A percentile compares a stretch with the other conserved stretches of the same genome.
Evolutionary conservation across 2,888 invertebrate genomes (phyloP).

Genomic region (Campoplex capitator): DNA sequence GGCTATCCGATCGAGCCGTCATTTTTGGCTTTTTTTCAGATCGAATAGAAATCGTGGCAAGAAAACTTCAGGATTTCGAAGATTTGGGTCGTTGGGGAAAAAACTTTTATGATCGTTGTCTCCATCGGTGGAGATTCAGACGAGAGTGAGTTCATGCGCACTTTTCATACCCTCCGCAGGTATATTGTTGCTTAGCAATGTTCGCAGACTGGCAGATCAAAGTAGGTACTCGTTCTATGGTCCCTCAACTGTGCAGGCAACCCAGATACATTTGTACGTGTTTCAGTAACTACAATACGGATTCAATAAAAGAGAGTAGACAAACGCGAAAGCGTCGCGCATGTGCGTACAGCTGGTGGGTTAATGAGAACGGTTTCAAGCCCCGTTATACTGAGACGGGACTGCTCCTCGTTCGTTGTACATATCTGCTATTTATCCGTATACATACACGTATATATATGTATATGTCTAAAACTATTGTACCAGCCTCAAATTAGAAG

Average conservation of each 20-base stretch:
- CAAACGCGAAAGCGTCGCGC: slow-evolving; percentile 39
- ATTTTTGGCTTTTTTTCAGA: not conserved
- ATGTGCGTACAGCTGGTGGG: slow-evolving; percentile 74
- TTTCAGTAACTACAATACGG: slow-evolving; percentile 3
- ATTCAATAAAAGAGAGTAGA: slow-evolving; percentile 78
- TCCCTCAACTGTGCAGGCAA: slow-evolving; percentile 76
- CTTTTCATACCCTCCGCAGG: not conserved
- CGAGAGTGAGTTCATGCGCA: not conserved
- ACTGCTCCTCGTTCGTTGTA: slow-evolving; percentile 57
- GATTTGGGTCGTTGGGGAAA: not conserved
- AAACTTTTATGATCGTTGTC: not conserved
- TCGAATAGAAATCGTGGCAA: not conserved
- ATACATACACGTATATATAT: slow-evolving; percentile 18
- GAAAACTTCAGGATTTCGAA: not conserved
- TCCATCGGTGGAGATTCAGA: not conserved
- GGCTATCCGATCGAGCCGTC: not conserved
- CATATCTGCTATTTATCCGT: slow-evolving; percentile 9
- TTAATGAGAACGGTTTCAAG: slow-evolving; percentile 83
- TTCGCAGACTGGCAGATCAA: slow-evolving; percentile 76
- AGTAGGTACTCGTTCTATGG: slow-evolving; percentile 79
- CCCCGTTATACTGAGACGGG: slow-evolving; percentile 75
- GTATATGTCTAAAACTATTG: slow-evolving; percentile 21
- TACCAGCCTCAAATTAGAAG: slow-evolving; percentile 52
- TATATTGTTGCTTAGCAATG: not conserved
- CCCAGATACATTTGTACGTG: slow-evolving; percentile 43